Conservation (phyloP, 2,888 invertebrate genomes). For the Megalurothrips usitatus region DNA sequence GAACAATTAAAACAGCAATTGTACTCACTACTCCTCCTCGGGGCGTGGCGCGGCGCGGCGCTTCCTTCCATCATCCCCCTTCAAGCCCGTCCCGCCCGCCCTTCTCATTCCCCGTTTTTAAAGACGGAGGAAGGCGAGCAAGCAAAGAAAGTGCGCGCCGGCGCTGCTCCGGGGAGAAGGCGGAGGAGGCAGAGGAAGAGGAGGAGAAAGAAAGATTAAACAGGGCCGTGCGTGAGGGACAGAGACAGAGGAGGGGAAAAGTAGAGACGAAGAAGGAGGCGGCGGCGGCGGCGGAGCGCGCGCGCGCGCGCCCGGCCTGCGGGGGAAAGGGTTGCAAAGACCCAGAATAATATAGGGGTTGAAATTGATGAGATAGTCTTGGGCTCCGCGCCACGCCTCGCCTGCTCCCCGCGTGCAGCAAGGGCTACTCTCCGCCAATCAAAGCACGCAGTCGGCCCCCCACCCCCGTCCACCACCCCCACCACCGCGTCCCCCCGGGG, state of each 20-base stretch:
- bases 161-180: background rate
- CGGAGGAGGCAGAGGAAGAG: background rate
- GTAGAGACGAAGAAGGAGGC: no score
- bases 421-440: constrained; percentile 25
- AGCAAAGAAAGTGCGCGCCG: constrained; percentile 10
- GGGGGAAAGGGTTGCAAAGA: constrained; percentile 26
- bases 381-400: constrained; percentile 14
- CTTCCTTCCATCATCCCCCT: background rate
- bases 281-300: no score
- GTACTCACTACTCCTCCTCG: constrained; percentile 22
- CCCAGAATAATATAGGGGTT: constrained; percentile 24
- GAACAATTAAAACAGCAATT: constrained; percentile 27
- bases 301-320: background rate
- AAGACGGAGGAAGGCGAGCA: constrained; percentile 14
- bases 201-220: background rate
- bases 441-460: constrained; percentile 9
- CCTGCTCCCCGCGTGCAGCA: background rate
- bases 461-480: constrained; percentile 6
- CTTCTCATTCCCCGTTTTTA: constrained; percentile 23
- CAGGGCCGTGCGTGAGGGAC: constrained; percentile 14
- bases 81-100: background rate
- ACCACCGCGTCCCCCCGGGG: background rate
- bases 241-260: background rate
- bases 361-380: constrained; percentile 26
- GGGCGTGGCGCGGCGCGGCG: background rate